phyloP scores from a whole-genome alignment of 1,140 invertebrate genomes.

The Papilio polytes region DNA sequence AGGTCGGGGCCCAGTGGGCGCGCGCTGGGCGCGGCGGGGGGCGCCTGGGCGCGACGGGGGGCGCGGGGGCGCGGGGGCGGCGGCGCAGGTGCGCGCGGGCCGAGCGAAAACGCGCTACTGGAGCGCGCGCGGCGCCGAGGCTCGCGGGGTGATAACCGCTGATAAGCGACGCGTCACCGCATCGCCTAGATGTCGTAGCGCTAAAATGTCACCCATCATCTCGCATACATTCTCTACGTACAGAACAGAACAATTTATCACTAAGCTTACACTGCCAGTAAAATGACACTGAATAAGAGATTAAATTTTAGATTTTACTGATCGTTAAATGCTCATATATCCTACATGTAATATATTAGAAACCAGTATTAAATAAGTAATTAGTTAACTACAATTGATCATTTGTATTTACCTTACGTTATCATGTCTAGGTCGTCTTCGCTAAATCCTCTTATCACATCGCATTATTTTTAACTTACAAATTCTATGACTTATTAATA shows the following conservation, averaged over 20 bases:
- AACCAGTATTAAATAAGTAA: too few species aligned
- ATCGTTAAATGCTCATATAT: too few species aligned
- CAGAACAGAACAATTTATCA: too few species aligned
- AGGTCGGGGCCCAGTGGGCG: slow-evolving; percentile 47
- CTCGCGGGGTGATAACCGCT: slow-evolving; percentile 76
- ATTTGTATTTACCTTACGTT: background rate
- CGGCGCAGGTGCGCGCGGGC: slow-evolving; percentile 55
- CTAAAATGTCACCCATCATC: slow-evolving; percentile 52
- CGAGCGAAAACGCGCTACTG: slow-evolving; percentile 69
- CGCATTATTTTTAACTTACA: background rate
- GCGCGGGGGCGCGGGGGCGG: slow-evolving; percentile 34
- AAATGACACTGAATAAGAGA: too few species aligned
- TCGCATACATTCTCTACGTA: background rate
- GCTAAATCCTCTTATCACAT: background rate
- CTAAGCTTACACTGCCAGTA: background rate
- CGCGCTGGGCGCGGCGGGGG: slow-evolving; percentile 50
- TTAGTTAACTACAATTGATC: background rate
- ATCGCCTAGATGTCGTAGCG: slow-evolving; percentile 54
- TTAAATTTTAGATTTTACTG: too few species aligned
- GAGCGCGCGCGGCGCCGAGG: slow-evolving; percentile 58
- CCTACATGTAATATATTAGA: too few species aligned
- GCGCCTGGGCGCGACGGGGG: slow-evolving; percentile 45
- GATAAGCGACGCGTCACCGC: slow-evolving; percentile 73
- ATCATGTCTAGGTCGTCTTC: background rate
- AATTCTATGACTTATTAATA: background rate